These are phyloP conservation scores for Oxytorus armatus DNA, from an alignment of 2,888 invertebrate species.

Conservation along the genomic window DNA sequence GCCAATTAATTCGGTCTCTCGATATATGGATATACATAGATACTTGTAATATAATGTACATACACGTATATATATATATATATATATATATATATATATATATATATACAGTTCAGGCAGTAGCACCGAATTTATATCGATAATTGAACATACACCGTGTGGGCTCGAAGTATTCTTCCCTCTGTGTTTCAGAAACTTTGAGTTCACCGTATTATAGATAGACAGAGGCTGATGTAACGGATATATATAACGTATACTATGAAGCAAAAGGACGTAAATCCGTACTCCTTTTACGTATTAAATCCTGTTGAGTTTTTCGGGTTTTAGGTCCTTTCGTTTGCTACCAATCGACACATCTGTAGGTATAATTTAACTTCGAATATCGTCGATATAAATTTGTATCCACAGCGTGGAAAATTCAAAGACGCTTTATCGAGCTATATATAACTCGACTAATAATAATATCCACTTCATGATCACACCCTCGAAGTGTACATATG, in stretches of 20 bases:
- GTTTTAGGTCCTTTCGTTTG: too few species aligned
- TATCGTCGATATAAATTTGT: background rate
- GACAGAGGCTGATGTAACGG: background rate
- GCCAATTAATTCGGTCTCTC: constrained; percentile 67
- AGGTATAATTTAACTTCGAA: background rate
- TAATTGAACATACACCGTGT: constrained; percentile 65
- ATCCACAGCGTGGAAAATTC: constrained; percentile 1
- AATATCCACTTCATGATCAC: background rate
- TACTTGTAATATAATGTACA: background rate
- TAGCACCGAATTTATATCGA: constrained; percentile 61
- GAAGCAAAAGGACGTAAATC: too few species aligned
- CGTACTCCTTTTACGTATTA: background rate
- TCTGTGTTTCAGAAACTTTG: constrained; percentile 32
- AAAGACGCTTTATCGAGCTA: background rate
- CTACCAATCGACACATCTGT: background rate
- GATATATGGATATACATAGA: constrained; percentile 48
- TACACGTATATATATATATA: background rate
- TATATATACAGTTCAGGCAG: constrained; percentile 6
- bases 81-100: background rate
- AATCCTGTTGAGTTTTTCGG: background rate
- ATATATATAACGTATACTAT: too few species aligned
- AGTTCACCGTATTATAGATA: background rate
- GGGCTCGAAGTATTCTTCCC: constrained; percentile 41
- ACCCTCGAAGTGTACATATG: background rate
- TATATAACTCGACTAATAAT: background rate